Base-by-base conservation (phyloP, 2,888 invertebrate species). In the Lepidocyrtinus sp. region DNA sequence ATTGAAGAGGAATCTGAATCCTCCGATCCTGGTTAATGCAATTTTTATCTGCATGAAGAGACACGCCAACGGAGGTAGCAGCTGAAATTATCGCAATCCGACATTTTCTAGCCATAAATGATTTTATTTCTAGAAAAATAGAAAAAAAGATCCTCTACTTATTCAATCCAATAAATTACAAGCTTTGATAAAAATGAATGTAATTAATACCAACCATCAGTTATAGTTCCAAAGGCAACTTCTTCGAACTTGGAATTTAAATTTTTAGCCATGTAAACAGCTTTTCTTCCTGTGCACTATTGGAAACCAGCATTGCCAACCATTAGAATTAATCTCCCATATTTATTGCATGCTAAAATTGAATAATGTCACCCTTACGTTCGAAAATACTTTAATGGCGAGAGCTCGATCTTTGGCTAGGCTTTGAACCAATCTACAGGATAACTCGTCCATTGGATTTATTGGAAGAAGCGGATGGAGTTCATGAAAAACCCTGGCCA, bases 71-170 rank as follows among this genome's bases (percentile, higher is more conserved):
- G 86, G 97, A 97, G 3, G 99, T 99, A 0, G 99, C 99, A 89
- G 99, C 99, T 0, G 98, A 99, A 85, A 99, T 99, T 87, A 99
- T 98, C 27, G 99, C 99, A 25, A 99, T 96, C 88, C 96, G 96
- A 90, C 99, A 99, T 89, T 96, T 95, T 0, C 98, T 98, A 89
- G 97, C 95, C 99, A 99, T 99, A 17, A 65, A 65, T n/a, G n/a
- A n/a, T n/a, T n/a, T n/a, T n/a, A n/a, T n/a, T n/a, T n/a, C n/a
- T n/a, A n/a, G n/a, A n/a, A n/a, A n/a, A n/a, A n/a, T n/a, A n/a
- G n/a, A n/a, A n/a, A n/a, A 85, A 93, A 88, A 87, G 92, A 91
- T 87, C 92, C 92, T 88, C 92, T 92, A 84, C 86, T 26, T 79
- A 83, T 69, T 3, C 59, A 68, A 78, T 22, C 55, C 9, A 22